Base-by-base conservation (phyloP, 1,140 invertebrate genomes). In the Oscheius sp. region DNA sequence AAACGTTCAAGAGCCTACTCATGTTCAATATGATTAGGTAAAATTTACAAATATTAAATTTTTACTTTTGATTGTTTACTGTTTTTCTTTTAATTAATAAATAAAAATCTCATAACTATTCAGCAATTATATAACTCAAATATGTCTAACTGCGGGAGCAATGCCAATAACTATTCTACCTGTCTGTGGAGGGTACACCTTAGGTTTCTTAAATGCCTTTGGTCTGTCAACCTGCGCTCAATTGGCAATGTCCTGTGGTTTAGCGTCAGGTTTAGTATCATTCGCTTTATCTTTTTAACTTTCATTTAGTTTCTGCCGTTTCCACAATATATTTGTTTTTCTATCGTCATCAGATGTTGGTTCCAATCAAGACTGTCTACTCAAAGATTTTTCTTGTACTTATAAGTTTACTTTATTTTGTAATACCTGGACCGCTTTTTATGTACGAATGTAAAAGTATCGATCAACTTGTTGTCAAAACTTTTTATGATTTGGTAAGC, bases 271-370 rank as follows among this genome's bases (percentile, higher is more conserved):
- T 55, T 10, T 10, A 42, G 38, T 42, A n/a, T n/a, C 10, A 42
- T 10, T 10, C 10, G n/a, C 38, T 10, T 10, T 10, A 42, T n/a
- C n/a, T 42, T 42, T 42, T 10, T 42, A 42, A 42, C 10, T 42
- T 10, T 10, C n/a, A 20, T 55, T 55, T 26, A 55, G 49, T 55
- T 7, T 15, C 49, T 55, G 49, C 49, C 28, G 15, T 55, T 26
- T 55, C 49, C 4, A 55, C 49, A 55, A 55, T 55, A 7, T 55
- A 55, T 26, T 26, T 55, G 15, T 55, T 55, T 23, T 55, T 55
- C 49, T 55, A 55, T 26, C 49, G 49, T 13, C 49, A 55, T 55
- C 49, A 55, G 28, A 26, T 55, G 23, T 26, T 55, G 15, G 23
- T 13, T 23, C 49, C 49, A 13, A 13, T 55, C 4, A 4, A 4